Evolutionary conservation across 2,113 vertebrate genomes (phyloP).

Genomic region (Pomatorhinus ruficollis): DNA sequence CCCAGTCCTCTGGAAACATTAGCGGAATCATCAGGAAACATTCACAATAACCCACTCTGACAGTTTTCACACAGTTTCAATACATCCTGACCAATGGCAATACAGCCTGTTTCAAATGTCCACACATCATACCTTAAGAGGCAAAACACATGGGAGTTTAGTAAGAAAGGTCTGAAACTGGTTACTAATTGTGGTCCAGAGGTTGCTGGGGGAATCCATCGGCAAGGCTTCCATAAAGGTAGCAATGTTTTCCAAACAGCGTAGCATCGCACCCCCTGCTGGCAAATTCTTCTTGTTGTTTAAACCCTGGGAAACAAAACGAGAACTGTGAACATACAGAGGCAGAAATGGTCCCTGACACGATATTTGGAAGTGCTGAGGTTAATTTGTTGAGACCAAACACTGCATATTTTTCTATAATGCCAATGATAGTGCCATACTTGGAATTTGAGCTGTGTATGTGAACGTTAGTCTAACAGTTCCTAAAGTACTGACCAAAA

Average conservation of each 20-base stretch:
- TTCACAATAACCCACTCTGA: not conserved
- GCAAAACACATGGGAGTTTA: conserved; percentile 93
- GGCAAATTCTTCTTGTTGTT: conserved; percentile 98
- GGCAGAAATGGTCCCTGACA: not conserved
- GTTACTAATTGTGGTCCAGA: conserved; percentile 97
- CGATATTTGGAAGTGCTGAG: not conserved
- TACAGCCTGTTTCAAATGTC: not conserved
- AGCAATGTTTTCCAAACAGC: conserved; percentile 97
- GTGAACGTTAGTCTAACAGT: not conserved
- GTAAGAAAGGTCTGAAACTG: conserved; percentile 98
- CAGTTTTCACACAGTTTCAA: not conserved
- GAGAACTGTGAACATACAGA: not conserved
- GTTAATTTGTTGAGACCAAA: not conserved
- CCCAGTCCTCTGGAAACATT: not conserved
- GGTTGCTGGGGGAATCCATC: conserved; percentile 98
- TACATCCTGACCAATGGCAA: not conserved
- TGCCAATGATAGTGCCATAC: not conserved
- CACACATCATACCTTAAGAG: conserved; percentile 87
- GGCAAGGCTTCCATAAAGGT: conserved; percentile 97
- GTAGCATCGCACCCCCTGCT: conserved; percentile 94
- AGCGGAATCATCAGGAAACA: not conserved
- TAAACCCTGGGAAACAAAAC: conserved; percentile 81
- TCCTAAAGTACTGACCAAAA: not conserved
- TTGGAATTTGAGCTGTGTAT: not conserved
- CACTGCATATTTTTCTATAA: not conserved